Evolutionary conservation across 2,113 vertebrate species (phyloP).

Genomic region (Prionailurus bengalensis): DNA sequence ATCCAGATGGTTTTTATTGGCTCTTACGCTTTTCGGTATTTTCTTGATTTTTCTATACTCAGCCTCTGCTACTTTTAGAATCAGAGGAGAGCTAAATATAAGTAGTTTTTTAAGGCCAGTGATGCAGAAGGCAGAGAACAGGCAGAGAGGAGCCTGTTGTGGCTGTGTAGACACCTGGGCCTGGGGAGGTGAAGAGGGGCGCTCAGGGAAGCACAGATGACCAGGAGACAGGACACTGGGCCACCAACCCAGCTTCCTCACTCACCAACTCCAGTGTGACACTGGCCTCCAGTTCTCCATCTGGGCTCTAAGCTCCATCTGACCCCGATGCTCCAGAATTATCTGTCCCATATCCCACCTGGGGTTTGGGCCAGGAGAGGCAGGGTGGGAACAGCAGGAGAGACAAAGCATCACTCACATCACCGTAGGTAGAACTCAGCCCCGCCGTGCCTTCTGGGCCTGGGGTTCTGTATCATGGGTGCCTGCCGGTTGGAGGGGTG

Average conservation of each 20-base stretch:
- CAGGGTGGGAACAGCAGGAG: background rate
- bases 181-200: background rate
- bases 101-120: background rate
- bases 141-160: background rate
- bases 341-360: rapidly evolving
- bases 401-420: background rate
- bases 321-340: background rate
- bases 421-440: background rate
- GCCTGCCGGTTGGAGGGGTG: background rate
- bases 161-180: background rate
- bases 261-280: background rate
- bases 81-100: background rate
- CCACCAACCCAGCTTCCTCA: background rate
- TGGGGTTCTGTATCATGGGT: background rate
- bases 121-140: background rate
- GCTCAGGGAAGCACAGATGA: background rate
- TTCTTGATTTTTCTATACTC: background rate
- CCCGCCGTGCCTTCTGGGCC: background rate
- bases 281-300: background rate
- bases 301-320: background rate
- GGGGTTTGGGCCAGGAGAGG: background rate
- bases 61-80: background rate
- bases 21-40: background rate
- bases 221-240: background rate
- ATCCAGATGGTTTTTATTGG: background rate